phyloP scores from a whole-genome alignment of 2,113 vertebrate genomes.

The Oryzias curvinotus region DNA sequence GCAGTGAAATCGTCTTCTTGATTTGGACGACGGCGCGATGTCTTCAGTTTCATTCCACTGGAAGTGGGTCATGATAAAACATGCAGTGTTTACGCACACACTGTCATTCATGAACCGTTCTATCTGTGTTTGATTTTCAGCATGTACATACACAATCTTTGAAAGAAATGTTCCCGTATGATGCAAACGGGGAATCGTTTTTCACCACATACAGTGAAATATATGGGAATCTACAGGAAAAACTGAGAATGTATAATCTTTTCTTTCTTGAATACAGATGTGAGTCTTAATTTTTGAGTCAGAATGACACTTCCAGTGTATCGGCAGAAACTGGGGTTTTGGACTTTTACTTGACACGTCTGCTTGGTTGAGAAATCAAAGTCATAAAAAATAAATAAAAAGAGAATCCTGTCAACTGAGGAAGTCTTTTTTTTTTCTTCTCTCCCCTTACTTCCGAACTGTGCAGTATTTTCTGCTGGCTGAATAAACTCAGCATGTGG shows the following conservation, averaged over 20 bases:
- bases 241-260: neutral
- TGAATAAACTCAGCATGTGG: slow-evolving; percentile 43
- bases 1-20: slow-evolving; percentile 60
- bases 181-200: neutral
- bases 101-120: slow-evolving; percentile 29
- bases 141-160: slow-evolving; percentile 10
- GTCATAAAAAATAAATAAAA: slow-evolving; percentile 5
- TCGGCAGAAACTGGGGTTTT: slow-evolving; percentile 13
- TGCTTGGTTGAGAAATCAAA: slow-evolving; percentile 7
- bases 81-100: slow-evolving; percentile 29
- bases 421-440: neutral
- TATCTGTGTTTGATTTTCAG: neutral
- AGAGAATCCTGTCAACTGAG: slow-evolving; percentile 10
- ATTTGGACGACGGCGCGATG: slow-evolving; percentile 37
- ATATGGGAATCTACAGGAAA: neutral
- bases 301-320: slow-evolving; percentile 3
- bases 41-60: slow-evolving; percentile 47
- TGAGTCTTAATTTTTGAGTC: slow-evolving; percentile 3
- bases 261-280: neutral
- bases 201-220: neutral
- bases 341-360: slow-evolving; percentile 4
- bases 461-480: slow-evolving; percentile 21
- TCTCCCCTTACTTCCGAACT: slow-evolving; percentile 12
- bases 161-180: neutral
- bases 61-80: slow-evolving; percentile 45